Evolutionary conservation across 2,113 vertebrate genomes (phyloP).

Genomic region (Antidorcas marsupialis): DNA sequence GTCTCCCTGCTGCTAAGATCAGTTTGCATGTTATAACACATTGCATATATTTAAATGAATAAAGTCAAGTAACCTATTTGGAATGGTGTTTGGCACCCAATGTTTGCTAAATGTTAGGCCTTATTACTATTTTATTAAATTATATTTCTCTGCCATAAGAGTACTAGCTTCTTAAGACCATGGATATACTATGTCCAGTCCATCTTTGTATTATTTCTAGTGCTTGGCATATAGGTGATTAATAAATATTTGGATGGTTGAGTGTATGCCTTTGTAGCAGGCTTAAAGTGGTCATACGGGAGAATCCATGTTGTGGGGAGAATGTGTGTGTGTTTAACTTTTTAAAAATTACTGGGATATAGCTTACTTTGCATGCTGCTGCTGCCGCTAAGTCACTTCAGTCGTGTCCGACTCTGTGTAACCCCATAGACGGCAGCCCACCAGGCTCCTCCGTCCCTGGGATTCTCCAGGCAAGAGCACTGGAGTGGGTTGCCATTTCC

Average conservation of each 20-base stretch:
- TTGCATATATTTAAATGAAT: neutral
- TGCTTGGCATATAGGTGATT: neutral
- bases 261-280: neutral
- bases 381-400: too few species aligned
- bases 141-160: conserved; percentile 1
- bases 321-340: neutral
- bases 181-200: neutral
- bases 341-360: neutral
- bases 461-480: too few species aligned
- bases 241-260: neutral
- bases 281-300: neutral
- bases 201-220: conserved; percentile 31
- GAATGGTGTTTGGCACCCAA: neutral
- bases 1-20: neutral
- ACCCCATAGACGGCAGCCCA: too few species aligned
- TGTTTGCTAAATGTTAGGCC: neutral
- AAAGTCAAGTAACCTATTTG: neutral
- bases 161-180: neutral
- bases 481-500: too few species aligned
- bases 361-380: neutral
- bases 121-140: neutral
- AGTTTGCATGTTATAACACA: neutral
- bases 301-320: neutral
- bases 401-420: too few species aligned
- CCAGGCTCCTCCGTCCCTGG: too few species aligned